Evolutionary conservation across 1,140 invertebrate species (phyloP), one percentile per base, ranked within the genome.

Genomic region (Scaptomyza graminum): DNA sequence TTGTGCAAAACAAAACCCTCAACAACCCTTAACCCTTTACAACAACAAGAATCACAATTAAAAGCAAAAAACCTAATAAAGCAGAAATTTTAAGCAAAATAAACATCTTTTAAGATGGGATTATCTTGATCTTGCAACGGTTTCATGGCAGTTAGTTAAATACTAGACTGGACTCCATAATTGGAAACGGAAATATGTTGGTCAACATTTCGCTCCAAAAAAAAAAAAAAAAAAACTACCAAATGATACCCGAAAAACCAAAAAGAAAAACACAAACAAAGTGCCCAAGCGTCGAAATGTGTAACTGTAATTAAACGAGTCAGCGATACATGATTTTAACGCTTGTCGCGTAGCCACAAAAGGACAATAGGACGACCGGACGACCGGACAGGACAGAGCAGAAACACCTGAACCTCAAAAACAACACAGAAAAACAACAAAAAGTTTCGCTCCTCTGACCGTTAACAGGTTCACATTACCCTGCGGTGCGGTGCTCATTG

Each of bases 281-380:
- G 59, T 34, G 25, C 47, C 37, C 28, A 22, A 22, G 1, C 18
- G 18, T 34, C 31, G 31, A 6, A 80, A 80, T 69, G 81, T 87
- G 81, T 87, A 77, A 87, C 77, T 77, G 79, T 87, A 85, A 85
- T 85, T 87, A 82, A 87, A 85, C 70, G 83, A 85, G 82, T 85
- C 82, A 85, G 82, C 82, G 82, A 87, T 85, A 85, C 78, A 85
- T 85, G 82, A 87, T 85, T 85, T 85, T 87, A 87, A 85, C 82
- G 83, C 82, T 78, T 85, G 82, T 85, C 82, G 74, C 47, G 68
- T 66, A 79, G 76, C 67, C 80, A 51, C 61, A 59, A 63, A 49
- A 46, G 51, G 49, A 37, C 18, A 44, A 28, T n/a, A 46, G 76
- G 56, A 57, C 61, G 31, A 37, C 25, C 50, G 64, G 55, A 49